Evolutionary conservation across 1,140 invertebrate genomes (phyloP).

Genomic region (Armadillidium nasatum): DNA sequence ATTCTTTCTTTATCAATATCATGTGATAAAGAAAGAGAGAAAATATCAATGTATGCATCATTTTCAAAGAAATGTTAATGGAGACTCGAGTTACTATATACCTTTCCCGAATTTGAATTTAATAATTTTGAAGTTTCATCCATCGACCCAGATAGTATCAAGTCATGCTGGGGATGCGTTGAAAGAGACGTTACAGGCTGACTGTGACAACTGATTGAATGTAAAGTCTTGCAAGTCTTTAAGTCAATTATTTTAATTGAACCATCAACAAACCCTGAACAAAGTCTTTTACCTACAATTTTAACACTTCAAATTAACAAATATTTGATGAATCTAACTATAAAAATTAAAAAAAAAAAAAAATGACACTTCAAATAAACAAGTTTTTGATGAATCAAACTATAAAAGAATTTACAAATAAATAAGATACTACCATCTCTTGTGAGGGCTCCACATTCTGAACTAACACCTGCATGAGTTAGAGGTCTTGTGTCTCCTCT

Average conservation of each 20-base stretch:
- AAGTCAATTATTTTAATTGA: neutral
- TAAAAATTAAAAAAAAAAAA: too few relatives aligned
- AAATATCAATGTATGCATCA: too few relatives aligned
- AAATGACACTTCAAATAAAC: too few relatives aligned
- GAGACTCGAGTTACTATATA: neutral
- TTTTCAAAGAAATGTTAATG: neutral
- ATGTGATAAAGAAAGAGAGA: too few relatives aligned
- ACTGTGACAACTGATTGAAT: neutral
- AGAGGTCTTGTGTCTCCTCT: constrained; percentile 25
- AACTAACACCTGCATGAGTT: constrained; percentile 8
- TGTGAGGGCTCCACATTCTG: constrained; percentile 21
- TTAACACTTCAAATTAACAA: too few relatives aligned
- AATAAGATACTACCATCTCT: constrained; percentile 19
- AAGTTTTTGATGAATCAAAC: too few relatives aligned
- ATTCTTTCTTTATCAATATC: too few relatives aligned
- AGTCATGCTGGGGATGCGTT: neutral
- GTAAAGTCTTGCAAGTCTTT: neutral
- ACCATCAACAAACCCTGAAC: neutral
- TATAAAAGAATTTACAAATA: too few relatives aligned
- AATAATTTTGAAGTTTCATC: neutral
- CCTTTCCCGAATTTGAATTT: neutral
- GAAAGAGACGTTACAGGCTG: neutral
- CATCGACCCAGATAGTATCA: neutral
- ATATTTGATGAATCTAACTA: too few relatives aligned
- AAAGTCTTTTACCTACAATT: neutral